Conservation (phyloP, 1,140 invertebrate genomes). For the Andricus grossulariae region DNA sequence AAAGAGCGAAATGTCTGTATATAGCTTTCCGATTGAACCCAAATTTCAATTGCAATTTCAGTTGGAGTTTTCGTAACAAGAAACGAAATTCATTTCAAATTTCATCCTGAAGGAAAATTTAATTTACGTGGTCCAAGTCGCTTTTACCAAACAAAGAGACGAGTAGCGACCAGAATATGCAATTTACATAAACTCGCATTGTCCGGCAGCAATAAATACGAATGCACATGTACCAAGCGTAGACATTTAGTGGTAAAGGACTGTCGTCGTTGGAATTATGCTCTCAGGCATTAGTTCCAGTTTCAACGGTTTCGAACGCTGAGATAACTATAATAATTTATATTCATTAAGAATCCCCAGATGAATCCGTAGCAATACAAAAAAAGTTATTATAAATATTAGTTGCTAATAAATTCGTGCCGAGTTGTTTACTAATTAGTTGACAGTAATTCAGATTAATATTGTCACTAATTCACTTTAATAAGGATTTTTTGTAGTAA, state of each 20-base stretch:
- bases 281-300: constrained; percentile 10
- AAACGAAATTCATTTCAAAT: constrained; percentile 1
- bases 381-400: not conserved
- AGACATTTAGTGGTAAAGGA: constrained; percentile 10
- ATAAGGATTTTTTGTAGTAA: too few species aligned
- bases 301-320: not conserved
- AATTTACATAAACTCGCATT: constrained; percentile 26
- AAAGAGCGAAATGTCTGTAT: too few species aligned
- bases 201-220: constrained; percentile 17
- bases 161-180: not conserved
- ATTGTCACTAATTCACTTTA: too few species aligned
- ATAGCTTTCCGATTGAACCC: too few species aligned
- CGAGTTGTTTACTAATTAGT: too few species aligned
- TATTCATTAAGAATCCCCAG: not conserved
- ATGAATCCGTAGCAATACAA: not conserved
- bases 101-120: not conserved
- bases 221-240: constrained; percentile 16
- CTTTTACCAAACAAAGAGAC: constrained; percentile 22
- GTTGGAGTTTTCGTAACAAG: not conserved
- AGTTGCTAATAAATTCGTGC: too few species aligned
- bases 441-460: too few species aligned
- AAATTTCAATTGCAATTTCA: constrained; percentile 2
- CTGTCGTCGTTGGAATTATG: constrained; percentile 12
- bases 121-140: constrained; percentile 3
- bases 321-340: not conserved